phyloP scores from a whole-genome alignment of 2,113 vertebrate genomes.

The Cervus canadensis region DNA sequence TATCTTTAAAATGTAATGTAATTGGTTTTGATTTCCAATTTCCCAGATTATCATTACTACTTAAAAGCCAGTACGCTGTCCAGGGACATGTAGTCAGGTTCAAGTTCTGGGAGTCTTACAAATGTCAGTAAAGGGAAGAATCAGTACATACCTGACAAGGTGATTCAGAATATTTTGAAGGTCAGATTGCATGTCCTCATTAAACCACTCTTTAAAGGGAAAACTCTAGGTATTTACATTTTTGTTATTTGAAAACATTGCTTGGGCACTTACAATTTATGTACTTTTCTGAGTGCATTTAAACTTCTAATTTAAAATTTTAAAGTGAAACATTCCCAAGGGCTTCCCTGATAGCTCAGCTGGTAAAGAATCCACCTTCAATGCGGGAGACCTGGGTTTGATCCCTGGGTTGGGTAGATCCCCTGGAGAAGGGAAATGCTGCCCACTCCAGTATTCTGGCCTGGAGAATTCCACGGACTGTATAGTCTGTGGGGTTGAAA shows the following conservation, averaged over 20 bases:
- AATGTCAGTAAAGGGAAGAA: background rate
- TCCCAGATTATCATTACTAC: background rate
- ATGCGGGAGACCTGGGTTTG: background rate
- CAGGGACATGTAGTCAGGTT: background rate
- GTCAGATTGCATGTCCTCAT: background rate
- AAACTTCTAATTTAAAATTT: background rate
- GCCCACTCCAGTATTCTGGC: background rate
- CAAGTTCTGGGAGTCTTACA: background rate
- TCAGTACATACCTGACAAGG: rapidly evolving
- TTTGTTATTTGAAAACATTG: background rate
- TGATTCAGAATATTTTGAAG: background rate
- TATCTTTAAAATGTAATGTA: background rate
- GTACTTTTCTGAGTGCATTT: background rate
- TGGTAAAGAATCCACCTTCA: background rate
- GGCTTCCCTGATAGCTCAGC: background rate
- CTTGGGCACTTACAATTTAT: background rate
- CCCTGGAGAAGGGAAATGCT: background rate
- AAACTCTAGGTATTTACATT: background rate
- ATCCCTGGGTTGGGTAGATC: background rate
- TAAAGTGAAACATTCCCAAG: background rate
- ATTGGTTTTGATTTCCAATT: background rate
- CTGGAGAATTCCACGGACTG: background rate
- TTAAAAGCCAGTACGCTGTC: background rate
- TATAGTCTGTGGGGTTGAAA: background rate
- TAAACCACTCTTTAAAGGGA: background rate